Conservation (phyloP, 2,113 vertebrate genomes). For the Pangasianodon gigas region DNA sequence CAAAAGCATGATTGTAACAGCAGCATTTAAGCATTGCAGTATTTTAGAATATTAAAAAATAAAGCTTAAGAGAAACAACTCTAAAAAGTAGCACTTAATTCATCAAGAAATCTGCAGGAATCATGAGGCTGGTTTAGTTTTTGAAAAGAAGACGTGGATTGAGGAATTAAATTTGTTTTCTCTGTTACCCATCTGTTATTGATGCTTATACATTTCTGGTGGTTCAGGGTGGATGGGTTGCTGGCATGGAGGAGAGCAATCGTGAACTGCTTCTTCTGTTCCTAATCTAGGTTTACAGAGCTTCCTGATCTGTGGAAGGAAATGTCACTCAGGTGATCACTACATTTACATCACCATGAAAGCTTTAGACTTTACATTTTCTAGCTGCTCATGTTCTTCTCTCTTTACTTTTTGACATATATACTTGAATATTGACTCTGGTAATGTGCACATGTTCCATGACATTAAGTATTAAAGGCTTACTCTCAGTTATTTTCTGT, state of each 20-base stretch:
- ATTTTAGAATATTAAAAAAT: too few species aligned
- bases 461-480: neutral
- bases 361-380: neutral
- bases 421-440: neutral
- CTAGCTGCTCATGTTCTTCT: neutral
- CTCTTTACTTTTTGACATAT: neutral
- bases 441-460: neutral
- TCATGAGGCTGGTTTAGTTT: too few species aligned
- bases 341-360: neutral
- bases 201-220: too few species aligned
- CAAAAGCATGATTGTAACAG: too few species aligned
- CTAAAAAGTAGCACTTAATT: too few species aligned
- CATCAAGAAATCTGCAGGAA: too few species aligned
- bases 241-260: neutral
- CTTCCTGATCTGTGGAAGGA: neutral
- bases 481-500: neutral
- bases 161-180: too few species aligned
- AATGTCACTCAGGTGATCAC: neutral
- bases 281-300: neutral
- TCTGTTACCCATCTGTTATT: too few species aligned
- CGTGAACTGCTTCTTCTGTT: neutral
- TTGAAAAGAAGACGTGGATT: too few species aligned
- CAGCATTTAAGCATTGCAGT: too few species aligned
- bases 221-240: too few species aligned
- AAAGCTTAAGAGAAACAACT: too few species aligned